phyloP scores from a whole-genome alignment of 2,113 vertebrate species.

The Sakesphorus luctuosus region DNA sequence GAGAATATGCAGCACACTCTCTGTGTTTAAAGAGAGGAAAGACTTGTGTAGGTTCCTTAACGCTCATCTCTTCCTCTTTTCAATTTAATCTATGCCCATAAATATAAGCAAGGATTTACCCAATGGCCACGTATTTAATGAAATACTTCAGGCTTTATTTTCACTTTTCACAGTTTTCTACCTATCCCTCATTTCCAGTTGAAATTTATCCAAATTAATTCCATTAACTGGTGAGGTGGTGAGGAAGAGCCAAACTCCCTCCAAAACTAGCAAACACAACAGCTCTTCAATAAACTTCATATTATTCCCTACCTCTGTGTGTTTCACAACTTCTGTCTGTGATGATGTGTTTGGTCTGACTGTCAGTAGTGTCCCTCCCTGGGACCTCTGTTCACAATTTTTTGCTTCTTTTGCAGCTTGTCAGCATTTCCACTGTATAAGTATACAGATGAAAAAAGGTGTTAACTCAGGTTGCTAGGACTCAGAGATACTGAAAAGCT shows the following conservation, averaged over 20 bases:
- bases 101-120: background rate
- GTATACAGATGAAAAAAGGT: background rate
- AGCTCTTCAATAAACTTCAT: background rate
- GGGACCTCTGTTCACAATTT: background rate
- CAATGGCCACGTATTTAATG: background rate
- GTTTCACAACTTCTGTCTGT: background rate
- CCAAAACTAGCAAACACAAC: background rate
- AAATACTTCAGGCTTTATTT: background rate
- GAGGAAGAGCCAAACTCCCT: background rate
- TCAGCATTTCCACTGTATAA: background rate
- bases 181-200: background rate
- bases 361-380: background rate
- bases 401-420: background rate
- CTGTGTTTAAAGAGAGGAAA: background rate
- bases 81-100: background rate
- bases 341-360: background rate
- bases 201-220: background rate
- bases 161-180: background rate
- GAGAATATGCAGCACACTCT: background rate
- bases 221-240: background rate
- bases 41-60: background rate
- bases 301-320: background rate
- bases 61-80: background rate
- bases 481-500: background rate
- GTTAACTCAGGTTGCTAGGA: background rate